Base-by-base conservation (phyloP, 2,888 invertebrate species). In the Galerucella nymphaeae region DNA sequence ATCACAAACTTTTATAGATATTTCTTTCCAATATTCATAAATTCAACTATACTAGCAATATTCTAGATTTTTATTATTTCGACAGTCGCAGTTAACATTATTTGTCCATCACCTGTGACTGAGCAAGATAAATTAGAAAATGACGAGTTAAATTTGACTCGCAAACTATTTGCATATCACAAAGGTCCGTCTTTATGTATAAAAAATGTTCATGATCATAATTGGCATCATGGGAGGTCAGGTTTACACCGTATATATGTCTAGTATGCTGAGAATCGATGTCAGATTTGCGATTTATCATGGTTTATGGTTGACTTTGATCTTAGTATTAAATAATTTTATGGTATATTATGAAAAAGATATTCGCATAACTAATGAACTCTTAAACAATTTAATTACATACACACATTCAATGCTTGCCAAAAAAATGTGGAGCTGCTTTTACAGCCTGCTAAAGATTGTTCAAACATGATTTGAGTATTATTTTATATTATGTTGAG, bases 191-290 rank as follows among this genome's bases (percentile, higher is more conserved):
- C 9, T 62, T 11, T n/a, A 61, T 61, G 6, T 14, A 61, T 41
- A 61, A 38, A 38, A 66, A 18, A 58, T 42, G 18, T 57, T 20
- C 57, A 66, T 41, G 64, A 66, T 76, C 77, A 76, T 76, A 76
- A 75, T 70, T 73, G 73, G 75, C 80, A 66, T 80, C 79, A 78
- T 80, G 80, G 80, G 79, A 77, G 80, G 80, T 73, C 75, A 76
- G 45, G 66, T 71, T 58, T 66, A 66, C 67, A 72, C 65, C 64
- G 57, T 57, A 63, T 71, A 64, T 73, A 59, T 70, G 70, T 65
- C 63, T 59, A 66, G 63, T 73, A 50, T 64, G 66, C 38, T 18
- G 61, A 8, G 64, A 64, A 73, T 67, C 30, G 63, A 61, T 73
- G 73, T 73, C 73, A 73, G 70, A 70, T 59, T 58, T 63, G 23